phyloP scores from a whole-genome alignment of 2,888 invertebrate species.

The Catocala nupta region DNA sequence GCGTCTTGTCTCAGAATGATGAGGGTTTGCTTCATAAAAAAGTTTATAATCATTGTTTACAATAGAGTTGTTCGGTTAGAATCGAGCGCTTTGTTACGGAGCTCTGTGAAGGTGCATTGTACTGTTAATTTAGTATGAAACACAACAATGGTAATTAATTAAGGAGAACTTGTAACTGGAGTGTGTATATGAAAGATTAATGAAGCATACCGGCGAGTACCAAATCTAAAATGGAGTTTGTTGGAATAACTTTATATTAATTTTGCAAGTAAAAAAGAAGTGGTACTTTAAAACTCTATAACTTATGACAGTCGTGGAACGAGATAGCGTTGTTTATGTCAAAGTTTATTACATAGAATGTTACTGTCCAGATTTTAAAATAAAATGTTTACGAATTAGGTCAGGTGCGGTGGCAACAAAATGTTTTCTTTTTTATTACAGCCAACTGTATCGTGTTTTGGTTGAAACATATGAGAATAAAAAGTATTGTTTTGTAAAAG shows the following conservation, averaged over 20 bases:
- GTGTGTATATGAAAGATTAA: constrained; percentile 41
- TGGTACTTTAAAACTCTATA: too few relatives aligned
- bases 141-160: constrained; percentile 43
- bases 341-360: too few relatives aligned
- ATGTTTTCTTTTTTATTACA: too few relatives aligned
- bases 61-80: constrained; percentile 34
- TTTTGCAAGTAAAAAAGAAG: constrained; percentile 3
- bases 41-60: constrained; percentile 40
- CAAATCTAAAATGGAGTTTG: constrained; percentile 25
- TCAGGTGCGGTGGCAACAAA: background rate
- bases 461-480: background rate
- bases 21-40: constrained; percentile 43
- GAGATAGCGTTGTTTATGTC: background rate
- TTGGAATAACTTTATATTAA: constrained; percentile 8
- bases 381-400: too few relatives aligned
- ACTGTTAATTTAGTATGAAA: constrained; percentile 41
- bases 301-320: background rate
- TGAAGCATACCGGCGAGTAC: constrained; percentile 33
- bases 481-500: too few relatives aligned
- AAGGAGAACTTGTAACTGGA: constrained; percentile 31
- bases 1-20: constrained; percentile 16
- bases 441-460: too few relatives aligned
- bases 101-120: constrained; percentile 24
- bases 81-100: constrained; percentile 32
- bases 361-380: too few relatives aligned